Evolutionary conservation across 1,140 invertebrate species (phyloP), one percentile per base, ranked within the genome.

Genomic region (Conus ventricosus): DNA sequence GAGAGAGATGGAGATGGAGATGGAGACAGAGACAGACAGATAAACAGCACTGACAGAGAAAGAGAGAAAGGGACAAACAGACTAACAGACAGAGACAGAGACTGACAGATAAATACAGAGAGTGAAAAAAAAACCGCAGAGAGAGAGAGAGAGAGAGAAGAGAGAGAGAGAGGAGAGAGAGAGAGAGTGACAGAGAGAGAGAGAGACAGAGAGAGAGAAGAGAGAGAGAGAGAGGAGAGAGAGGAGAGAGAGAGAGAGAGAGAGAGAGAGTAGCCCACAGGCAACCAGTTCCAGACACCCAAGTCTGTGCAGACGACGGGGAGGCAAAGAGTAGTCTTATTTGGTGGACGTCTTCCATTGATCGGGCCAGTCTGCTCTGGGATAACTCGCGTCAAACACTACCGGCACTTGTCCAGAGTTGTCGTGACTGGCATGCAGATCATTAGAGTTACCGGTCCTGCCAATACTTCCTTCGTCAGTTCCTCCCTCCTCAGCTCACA

Each of bases 341-440:
- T 81, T 54, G 39, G 80, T 20, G 39, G 80, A 54, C 75, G 27
- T 87, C 85, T 80, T 67, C 27, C 54, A 87, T 87, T 80, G 85
- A 87, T 87, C 53, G 39, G 17, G 0, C 39, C 57, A 85, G 85
- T 87, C 85, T 78, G 85, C 63, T n/a, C 39, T 57, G 85, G 85
- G 85, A 87, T 87, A 87, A 87, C 85, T 76, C 85, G 85, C 85
- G 85, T 87, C 85, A 87, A 87, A 87, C 75, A 87, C 85, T 75
- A 80, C 85, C 85, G 71, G 71, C 75, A 71, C 85, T 87, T 87
- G 85, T 87, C 85, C 71, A 76, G 17, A 85, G 71, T 55, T 78
- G 71, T 55, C 85, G 85, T 87, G 85, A 53, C 75, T 67, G 63
- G 85, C 85, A 87, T 87, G 85, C 85, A 87, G 80, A 87, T 87